These are phyloP conservation scores for Orchesella flavescens DNA, from an alignment of 2,888 invertebrate species.

Conservation along the genomic window DNA sequence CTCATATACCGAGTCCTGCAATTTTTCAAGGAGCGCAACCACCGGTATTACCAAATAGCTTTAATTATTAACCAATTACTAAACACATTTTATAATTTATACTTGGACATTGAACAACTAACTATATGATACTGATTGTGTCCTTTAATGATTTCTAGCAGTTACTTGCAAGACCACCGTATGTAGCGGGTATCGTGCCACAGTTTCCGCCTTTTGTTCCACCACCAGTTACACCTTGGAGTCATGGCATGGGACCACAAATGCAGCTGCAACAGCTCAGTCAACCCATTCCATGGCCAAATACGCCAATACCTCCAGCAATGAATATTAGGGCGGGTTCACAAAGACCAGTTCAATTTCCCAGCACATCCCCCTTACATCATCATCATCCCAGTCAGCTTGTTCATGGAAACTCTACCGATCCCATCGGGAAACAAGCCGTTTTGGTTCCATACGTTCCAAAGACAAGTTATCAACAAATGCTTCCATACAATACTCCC, in stretches of 20 bases:
- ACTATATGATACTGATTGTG: background rate
- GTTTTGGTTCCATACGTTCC: no score
- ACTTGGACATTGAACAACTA: no score
- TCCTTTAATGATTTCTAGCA: background rate
- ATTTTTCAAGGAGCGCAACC: slow-evolving; percentile 12
- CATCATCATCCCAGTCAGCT: background rate
- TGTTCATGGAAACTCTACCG: background rate
- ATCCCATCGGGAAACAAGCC: background rate
- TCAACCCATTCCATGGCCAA: slow-evolving; percentile 2
- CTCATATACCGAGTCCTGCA: background rate
- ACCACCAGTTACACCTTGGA: slow-evolving; percentile 21
- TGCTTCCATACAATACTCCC: background rate
- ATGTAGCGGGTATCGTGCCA: slow-evolving; percentile 10
- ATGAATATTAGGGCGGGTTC: background rate
- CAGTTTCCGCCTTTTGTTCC: background rate
- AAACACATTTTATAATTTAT: background rate
- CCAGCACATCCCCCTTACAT: background rate
- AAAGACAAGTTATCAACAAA: background rate
- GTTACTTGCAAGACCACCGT: slow-evolving; percentile 21
- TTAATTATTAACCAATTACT: background rate
- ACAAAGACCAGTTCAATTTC: slow-evolving; percentile 24
- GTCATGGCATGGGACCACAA: background rate
- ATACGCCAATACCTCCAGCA: slow-evolving; percentile 4
- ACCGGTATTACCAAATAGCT: background rate
- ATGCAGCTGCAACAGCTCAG: background rate